Evolutionary conservation across 2,888 invertebrate species (phyloP), one percentile per base, ranked within the genome.

Genomic region (Epirrita christyi): DNA sequence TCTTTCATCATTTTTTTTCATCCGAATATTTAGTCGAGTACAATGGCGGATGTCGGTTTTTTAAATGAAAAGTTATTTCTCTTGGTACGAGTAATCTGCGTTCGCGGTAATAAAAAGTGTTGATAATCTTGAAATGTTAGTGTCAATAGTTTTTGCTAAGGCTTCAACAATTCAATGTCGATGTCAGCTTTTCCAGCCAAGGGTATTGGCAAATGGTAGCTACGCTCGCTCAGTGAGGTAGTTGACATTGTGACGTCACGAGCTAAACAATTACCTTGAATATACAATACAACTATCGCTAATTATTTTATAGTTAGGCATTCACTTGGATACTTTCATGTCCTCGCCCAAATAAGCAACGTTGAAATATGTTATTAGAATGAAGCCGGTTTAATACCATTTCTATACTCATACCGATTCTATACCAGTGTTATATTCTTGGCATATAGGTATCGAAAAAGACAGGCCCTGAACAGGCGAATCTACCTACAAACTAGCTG

Each of bases 181-280:
- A 52, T 52, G 52, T 40, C 38, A 8, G 29, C 13, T 32, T 44
- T 6, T 34, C 9, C n/a, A n/a, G 10, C 21, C 21, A 38, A 45
- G 21, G 45, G 15, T 13, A 21, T 8, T 38, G 2, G 29, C 9
- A 4, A 38, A 32, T n/a, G 5, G 9, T 28, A 28, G 6, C 15
- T 8, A 6, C 27, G 28, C 14, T 43, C n/a, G n/a, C n/a, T n/a
- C n/a, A n/a, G n/a, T n/a, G n/a, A 45, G 40, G 29, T 6, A 47
- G 54, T 47, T 47, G 54, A 54, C 54, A 54, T 46, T 53, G 42
- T 14, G 14, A 7, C n/a, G 32, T 32, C 36, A 44, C 32, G n/a
- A 21, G 7, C n/a, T 15, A 15, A 40, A 7, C 0, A 40, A 14
- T 5, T 15, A 7, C 40, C 13, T 40, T 40, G 40, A 40, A 40